phyloP scores from a whole-genome alignment of 2,113 vertebrate genomes.

The Carlito syrichta region DNA sequence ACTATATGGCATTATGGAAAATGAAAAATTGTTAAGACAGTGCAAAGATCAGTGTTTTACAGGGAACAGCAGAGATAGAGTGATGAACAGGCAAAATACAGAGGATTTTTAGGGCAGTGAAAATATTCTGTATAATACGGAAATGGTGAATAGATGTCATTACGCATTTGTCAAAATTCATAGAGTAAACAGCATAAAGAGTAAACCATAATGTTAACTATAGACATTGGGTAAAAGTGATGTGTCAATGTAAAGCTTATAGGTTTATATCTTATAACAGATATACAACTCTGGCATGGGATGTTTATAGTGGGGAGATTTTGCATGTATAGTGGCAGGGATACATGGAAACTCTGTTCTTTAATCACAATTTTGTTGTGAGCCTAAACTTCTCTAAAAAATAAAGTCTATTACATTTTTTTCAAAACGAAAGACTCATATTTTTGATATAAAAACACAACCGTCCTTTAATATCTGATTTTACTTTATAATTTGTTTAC shows the following conservation, averaged over 20 bases:
- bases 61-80: not conserved
- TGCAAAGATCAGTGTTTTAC: not conserved
- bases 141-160: not conserved
- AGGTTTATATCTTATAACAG: not conserved
- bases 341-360: not conserved
- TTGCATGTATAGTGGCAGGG: not conserved
- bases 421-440: not conserved
- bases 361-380: not conserved
- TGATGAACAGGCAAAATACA: not conserved
- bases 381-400: not conserved
- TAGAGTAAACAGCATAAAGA: not conserved
- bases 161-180: not conserved
- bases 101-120: not conserved
- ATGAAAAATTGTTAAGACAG: not conserved
- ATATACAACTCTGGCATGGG: not conserved
- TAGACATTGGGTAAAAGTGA: not conserved
- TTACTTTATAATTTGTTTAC: conserved; percentile 2
- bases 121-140: not conserved
- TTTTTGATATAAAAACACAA: not conserved
- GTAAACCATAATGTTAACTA: not conserved
- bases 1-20: not conserved
- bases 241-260: not conserved
- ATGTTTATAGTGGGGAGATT: not conserved
- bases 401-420: not conserved
- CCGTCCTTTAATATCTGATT: not conserved